Base-by-base conservation (phyloP, 2,113 vertebrate genomes). In the Anthoscopus minutus region DNA sequence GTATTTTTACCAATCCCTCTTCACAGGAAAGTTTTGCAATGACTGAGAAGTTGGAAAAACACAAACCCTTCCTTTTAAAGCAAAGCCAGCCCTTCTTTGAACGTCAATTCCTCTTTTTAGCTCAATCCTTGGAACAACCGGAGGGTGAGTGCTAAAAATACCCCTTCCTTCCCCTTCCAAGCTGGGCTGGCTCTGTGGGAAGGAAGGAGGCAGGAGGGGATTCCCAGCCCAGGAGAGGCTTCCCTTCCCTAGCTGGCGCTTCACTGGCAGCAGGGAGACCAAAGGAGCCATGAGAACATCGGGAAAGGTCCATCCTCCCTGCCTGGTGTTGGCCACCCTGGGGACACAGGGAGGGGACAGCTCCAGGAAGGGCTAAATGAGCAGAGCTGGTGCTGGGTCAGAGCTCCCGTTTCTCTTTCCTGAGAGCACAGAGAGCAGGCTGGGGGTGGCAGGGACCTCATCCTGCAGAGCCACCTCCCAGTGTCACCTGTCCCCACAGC, bases 31-130 rank as follows among this genome's bases (percentile, higher is more conserved):
- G 11, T 94, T 79, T 77, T 88, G 91, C 58, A 62, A 77, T 31
- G 74, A 47, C 22, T 1, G 16, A 77, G 37, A 4, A 61, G 66
- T 0, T 61, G 37, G 37, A 23, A 16, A 28, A 28, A 15, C 47
- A 35, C 9, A 38, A 81, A 17, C 6, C 23, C 40, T 95, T 95
- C 93, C 93, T 92, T 94, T 85, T 95, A 92, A 88, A 95, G 81
- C 81, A 37, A 82, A 92, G 50, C 16, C 44, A 48, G 47, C 31
- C 54, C 58, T 85, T 53, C 11, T 4, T 30, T 44, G 42, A 78
- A 72, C 28, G 42, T 69, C 78, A 95, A 37, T 94, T 97, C 92
- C 79, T 86, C 94, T 86, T 96, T 71, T 84, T 33, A 40, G 54
- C 85, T 81, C 80, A 50, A 81, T 82, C 92, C 87, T 66, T 73